Percentiles rank a stretch among this genome's conserved stretches.
Evolutionary conservation across 2,113 vertebrate genomes (phyloP).

Genomic region (Pterocles orientalis): DNA sequence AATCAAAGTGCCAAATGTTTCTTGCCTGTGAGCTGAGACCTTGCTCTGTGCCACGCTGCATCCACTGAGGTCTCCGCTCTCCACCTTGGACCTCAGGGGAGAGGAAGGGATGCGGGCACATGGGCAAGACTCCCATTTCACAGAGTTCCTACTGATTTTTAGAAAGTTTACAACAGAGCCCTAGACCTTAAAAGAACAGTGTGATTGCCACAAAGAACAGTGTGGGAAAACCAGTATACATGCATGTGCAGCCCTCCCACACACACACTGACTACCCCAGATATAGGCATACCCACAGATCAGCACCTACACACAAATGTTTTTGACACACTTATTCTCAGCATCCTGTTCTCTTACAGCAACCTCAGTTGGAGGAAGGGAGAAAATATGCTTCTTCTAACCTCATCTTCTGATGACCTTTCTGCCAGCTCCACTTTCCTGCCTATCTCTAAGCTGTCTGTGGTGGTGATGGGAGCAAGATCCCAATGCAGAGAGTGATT

Average conservation of each 20-base stretch:
- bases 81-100: neutral
- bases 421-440: neutral
- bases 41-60: neutral
- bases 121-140: neutral
- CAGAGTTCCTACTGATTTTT: neutral
- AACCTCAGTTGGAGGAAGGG: slow-evolving; percentile 34
- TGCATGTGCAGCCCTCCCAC: slow-evolving; percentile 67
- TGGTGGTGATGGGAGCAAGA: neutral
- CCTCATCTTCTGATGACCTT: slow-evolving; percentile 56
- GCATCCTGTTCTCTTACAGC: slow-evolving; percentile 58
- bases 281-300: slow-evolving; percentile 71
- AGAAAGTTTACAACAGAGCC: slow-evolving; percentile 40
- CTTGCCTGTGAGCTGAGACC: neutral
- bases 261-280: slow-evolving; percentile 60
- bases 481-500: neutral
- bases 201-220: slow-evolving; percentile 65
- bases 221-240: slow-evolving; percentile 65
- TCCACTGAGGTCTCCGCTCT: neutral
- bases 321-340: slow-evolving; percentile 69
- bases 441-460: neutral
- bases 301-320: slow-evolving; percentile 70
- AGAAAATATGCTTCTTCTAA: slow-evolving; percentile 47
- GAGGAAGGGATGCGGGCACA: neutral
- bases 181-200: slow-evolving; percentile 60
- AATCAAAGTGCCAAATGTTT: neutral